phyloP scores from a whole-genome alignment of 2,797 vertebrate species.

The Glossophaga mutica region DNA sequence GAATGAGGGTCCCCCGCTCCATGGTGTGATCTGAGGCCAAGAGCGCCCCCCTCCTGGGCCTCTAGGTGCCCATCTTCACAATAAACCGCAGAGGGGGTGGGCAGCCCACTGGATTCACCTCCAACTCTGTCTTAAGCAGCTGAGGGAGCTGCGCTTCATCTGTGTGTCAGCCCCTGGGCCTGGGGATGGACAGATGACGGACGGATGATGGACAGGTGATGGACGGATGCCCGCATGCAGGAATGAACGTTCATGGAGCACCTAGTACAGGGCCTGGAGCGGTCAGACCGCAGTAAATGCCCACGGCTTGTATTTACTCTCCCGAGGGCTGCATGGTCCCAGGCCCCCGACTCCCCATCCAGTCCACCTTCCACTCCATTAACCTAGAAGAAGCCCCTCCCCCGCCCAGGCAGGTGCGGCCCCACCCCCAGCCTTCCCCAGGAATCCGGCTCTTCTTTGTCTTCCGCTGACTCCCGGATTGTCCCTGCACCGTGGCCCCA shows the following conservation, averaged over 20 bases:
- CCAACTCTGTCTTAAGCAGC: not conserved
- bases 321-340: not conserved
- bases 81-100: not conserved
- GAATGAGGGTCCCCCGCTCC: not conserved
- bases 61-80: not conserved
- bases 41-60: not conserved
- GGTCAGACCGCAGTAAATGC: not conserved
- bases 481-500: not conserved
- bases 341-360: not conserved
- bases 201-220: no score
- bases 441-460: conserved; percentile 32
- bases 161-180: not conserved
- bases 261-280: not conserved
- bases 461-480: conserved; percentile 43
- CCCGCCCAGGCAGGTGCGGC: not conserved
- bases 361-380: not conserved
- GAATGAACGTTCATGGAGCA: fast-evolving
- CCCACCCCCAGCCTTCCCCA: not conserved
- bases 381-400: not conserved
- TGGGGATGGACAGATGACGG: no score
- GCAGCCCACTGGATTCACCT: not conserved
- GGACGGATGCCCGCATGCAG: not conserved
- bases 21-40: not conserved
- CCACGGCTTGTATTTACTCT: not conserved
- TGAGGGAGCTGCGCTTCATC: not conserved